phyloP scores from a whole-genome alignment of 2,888 invertebrate genomes.

The Ctenicera cuprea region DNA sequence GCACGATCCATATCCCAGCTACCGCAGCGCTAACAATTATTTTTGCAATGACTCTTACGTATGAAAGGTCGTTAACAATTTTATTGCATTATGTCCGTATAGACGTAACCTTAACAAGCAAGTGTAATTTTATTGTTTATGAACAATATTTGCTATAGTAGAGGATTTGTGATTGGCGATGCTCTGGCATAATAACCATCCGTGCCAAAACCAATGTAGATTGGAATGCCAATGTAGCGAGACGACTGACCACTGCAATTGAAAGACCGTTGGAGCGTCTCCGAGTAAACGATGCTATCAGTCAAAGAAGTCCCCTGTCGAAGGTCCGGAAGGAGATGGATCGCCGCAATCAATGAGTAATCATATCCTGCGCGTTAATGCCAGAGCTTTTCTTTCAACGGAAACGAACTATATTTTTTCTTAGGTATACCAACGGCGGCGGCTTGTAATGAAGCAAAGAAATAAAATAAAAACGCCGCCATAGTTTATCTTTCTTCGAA shows the following conservation, averaged over 20 bases:
- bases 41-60: constrained; percentile 53
- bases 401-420: constrained; percentile 45
- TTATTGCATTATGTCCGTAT: constrained; percentile 12
- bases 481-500: constrained; percentile 20
- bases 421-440: constrained; percentile 35
- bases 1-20: constrained; percentile 55
- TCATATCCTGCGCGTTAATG: constrained; percentile 59
- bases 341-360: constrained; percentile 57
- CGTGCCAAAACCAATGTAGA: constrained; percentile 38
- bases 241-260: constrained; percentile 54
- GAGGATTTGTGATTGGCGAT: background rate
- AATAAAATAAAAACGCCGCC: constrained; percentile 29
- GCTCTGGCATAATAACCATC: constrained; percentile 31
- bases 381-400: constrained; percentile 49
- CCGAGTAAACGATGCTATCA: constrained; percentile 56
- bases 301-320: constrained; percentile 52
- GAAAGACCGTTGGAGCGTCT: constrained; percentile 52
- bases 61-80: constrained; percentile 30
- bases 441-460: constrained; percentile 35
- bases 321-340: constrained; percentile 54
- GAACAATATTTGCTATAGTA: background rate
- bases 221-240: constrained; percentile 50
- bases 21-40: constrained; percentile 57
- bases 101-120: constrained; percentile 23
- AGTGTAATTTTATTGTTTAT: constrained; percentile 2